Evolutionary conservation across 2,888 invertebrate species (phyloP).

Genomic region (Endotricha flammealis): DNA sequence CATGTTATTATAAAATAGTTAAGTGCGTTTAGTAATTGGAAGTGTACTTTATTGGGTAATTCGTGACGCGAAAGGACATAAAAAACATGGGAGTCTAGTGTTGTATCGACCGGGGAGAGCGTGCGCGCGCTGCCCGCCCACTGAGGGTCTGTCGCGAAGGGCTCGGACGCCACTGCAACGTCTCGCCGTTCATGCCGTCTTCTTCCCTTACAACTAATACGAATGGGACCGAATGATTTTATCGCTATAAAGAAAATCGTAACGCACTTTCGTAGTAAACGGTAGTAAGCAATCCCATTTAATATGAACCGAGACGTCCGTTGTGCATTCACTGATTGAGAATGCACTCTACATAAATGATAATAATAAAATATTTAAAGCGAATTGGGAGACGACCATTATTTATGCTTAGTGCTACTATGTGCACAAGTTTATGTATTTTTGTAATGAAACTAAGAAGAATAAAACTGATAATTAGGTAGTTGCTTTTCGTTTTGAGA

Average conservation of each 20-base stretch:
- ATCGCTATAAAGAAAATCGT: conserved; percentile 13
- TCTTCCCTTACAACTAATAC: conserved; percentile 23
- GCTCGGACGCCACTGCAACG: conserved; percentile 31
- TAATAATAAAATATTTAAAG: background rate
- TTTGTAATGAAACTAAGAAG: too few relatives aligned
- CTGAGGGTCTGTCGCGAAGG: conserved; percentile 22
- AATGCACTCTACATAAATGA: background rate
- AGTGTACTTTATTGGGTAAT: conserved; percentile 62
- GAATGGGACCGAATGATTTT: conserved; percentile 12
- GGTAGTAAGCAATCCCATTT: background rate
- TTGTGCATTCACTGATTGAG: background rate
- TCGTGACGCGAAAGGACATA: conserved; percentile 69
- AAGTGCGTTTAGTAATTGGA: conserved; percentile 55
- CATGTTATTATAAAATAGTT: too few relatives aligned
- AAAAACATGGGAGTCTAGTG: conserved; percentile 74
- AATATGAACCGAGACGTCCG: background rate
- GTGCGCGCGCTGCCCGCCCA: conserved; percentile 61
- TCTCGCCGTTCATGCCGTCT: conserved; percentile 28
- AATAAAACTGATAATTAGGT: too few relatives aligned
- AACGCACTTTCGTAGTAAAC: conserved; percentile 15
- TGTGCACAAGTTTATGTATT: too few relatives aligned
- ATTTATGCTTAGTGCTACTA: too few relatives aligned
- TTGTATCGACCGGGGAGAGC: conserved; percentile 65
- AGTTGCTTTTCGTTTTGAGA: too few relatives aligned
- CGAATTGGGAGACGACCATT: too few relatives aligned